Percentiles rank a stretch among this genome's conserved stretches.
These are phyloP conservation scores for Pseudococcus longispinus DNA, from an alignment of 2,888 invertebrate genomes.

Conservation along the genomic window DNA sequence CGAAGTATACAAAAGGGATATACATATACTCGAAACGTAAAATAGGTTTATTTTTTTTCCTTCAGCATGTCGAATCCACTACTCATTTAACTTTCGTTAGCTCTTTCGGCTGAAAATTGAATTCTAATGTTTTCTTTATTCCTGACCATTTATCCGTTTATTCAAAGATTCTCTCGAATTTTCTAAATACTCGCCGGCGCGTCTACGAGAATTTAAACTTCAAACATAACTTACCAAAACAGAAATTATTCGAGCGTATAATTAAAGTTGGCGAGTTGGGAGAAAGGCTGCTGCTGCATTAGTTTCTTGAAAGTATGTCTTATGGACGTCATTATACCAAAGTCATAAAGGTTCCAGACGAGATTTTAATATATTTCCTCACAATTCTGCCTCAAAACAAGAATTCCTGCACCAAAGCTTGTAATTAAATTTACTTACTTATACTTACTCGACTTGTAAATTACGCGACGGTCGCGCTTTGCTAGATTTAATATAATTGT, in stretches of 20 bases:
- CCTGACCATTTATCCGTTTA: slow-evolving; percentile 20
- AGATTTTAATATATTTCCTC: slow-evolving; percentile 38
- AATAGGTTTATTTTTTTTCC: neutral
- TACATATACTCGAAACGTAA: neutral
- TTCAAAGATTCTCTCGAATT: slow-evolving; percentile 18
- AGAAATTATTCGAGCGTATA: slow-evolving; percentile 42
- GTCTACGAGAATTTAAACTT: slow-evolving; percentile 34
- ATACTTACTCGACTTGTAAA: neutral
- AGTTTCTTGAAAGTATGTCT: slow-evolving; percentile 26
- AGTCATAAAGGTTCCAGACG: slow-evolving; percentile 34
- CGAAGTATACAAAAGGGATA: neutral
- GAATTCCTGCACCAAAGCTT: slow-evolving; percentile 4
- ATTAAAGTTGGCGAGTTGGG: slow-evolving; percentile 17
- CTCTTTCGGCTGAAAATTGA: neutral
- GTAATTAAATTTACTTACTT: slow-evolving; percentile 27
- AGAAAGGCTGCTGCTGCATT: slow-evolving; percentile 6
- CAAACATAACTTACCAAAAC: slow-evolving; percentile 25
- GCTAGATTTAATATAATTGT: neutral
- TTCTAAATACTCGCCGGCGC: slow-evolving; percentile 10
- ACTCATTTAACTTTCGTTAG: neutral
- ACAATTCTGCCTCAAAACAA: slow-evolving; percentile 28
- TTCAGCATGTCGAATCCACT: neutral
- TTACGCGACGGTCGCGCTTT: neutral
- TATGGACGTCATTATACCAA: slow-evolving; percentile 24
- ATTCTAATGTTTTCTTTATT: slow-evolving; percentile 10